These are phyloP conservation scores for Amorpha juglandis DNA, from an alignment of 2,888 invertebrate genomes.

Conservation along the genomic window DNA sequence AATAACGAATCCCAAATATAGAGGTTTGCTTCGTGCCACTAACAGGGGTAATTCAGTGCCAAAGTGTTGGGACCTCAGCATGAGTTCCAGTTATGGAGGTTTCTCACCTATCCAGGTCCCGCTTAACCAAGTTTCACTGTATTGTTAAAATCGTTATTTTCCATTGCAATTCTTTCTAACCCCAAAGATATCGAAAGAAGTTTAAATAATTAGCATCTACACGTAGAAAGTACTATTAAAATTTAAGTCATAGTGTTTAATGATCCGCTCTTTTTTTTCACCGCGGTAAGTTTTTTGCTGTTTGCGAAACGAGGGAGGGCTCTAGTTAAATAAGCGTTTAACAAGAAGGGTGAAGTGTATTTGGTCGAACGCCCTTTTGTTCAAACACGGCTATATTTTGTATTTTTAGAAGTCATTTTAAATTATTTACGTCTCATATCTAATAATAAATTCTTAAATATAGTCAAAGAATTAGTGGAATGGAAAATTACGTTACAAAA, in stretches of 20 bases:
- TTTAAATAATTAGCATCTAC: background rate
- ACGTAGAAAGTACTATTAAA: background rate
- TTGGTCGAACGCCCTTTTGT: constrained; percentile 54
- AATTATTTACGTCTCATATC: background rate
- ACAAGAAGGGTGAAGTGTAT: constrained; percentile 49
- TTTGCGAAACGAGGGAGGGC: constrained; percentile 32
- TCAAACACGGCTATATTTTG: constrained; percentile 55
- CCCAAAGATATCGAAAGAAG: too few species aligned
- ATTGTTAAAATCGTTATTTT: too few species aligned
- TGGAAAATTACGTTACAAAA: background rate
- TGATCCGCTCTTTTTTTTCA: background rate
- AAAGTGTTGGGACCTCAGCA: too few species aligned
- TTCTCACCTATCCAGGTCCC: too few species aligned
- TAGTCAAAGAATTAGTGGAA: background rate
- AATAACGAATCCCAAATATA: too few species aligned
- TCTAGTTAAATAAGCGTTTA: constrained; percentile 40
- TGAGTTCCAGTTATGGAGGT: too few species aligned
- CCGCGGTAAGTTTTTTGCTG: constrained; percentile 25
- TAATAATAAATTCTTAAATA: constrained; percentile 10
- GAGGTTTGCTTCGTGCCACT: too few species aligned
- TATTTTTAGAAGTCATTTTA: constrained; percentile 7
- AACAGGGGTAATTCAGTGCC: too few species aligned
- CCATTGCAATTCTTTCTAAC: too few species aligned
- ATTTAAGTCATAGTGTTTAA: too few species aligned
- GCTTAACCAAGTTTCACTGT: too few species aligned